Percentiles rank a stretch among this genome's conserved stretches.
Evolutionary conservation across 2,797 vertebrate genomes (phyloP).

Genomic region (Melanotaenia boesemani): DNA sequence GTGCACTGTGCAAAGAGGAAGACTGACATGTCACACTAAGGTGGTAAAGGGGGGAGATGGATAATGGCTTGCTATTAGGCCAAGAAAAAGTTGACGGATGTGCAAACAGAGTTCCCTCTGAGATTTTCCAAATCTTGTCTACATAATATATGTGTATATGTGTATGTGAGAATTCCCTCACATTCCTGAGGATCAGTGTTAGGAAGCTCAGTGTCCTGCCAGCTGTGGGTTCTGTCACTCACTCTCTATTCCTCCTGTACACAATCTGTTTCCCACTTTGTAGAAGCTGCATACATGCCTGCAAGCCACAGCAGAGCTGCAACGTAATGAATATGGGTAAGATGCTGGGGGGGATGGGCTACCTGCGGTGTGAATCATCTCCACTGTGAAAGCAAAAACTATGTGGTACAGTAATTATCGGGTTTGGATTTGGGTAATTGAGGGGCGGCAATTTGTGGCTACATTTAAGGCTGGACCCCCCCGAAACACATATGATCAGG

Average conservation of each 20-base stretch:
- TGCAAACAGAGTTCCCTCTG: slow-evolving; percentile 35
- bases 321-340: background rate
- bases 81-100: slow-evolving; percentile 29
- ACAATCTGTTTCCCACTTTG: too few relatives aligned
- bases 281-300: too few relatives aligned
- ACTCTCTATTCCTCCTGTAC: background rate
- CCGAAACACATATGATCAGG: slow-evolving; percentile 1
- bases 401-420: slow-evolving; percentile 52
- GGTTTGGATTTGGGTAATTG: slow-evolving; percentile 51
- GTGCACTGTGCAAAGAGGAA: slow-evolving; percentile 40
- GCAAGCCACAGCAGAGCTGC: too few relatives aligned
- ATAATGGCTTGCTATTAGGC: slow-evolving; percentile 61
- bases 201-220: slow-evolving; percentile 77
- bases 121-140: slow-evolving; percentile 31
- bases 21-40: slow-evolving; percentile 50
- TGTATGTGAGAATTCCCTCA: slow-evolving; percentile 61
- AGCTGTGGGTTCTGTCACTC: slow-evolving; percentile 71
- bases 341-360: slow-evolving; percentile 7
- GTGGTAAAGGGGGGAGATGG: slow-evolving; percentile 47
- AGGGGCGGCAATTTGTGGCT: slow-evolving; percentile 49
- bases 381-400: slow-evolving; percentile 13
- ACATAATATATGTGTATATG: slow-evolving; percentile 42
- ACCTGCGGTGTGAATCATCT: slow-evolving; percentile 48
- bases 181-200: slow-evolving; percentile 76
- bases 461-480: slow-evolving; percentile 36